phyloP scores from a whole-genome alignment of 2,797 vertebrate species.

The Setipinna tenuifilis region DNA sequence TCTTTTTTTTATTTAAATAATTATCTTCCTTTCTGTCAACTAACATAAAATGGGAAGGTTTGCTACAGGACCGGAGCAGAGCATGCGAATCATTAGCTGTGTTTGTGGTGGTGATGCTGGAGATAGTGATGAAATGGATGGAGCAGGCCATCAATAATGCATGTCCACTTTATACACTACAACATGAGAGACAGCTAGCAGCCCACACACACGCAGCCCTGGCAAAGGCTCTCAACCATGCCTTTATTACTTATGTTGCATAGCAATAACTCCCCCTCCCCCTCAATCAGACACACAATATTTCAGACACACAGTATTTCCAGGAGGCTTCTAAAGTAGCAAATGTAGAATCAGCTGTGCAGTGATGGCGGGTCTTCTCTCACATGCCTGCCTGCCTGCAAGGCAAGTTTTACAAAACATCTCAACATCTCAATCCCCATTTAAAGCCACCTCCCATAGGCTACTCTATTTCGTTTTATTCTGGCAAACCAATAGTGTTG shows the following conservation, averaged over 20 bases:
- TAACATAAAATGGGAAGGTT: not conserved
- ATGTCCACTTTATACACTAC: constrained; percentile 59
- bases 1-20: not conserved
- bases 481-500: not conserved
- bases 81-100: constrained; percentile 36
- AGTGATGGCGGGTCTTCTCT: not conserved
- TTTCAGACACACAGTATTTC: not conserved
- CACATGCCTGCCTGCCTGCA: not conserved
- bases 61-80: not conserved
- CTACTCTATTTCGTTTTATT: not conserved
- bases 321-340: not conserved
- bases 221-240: constrained; percentile 5
- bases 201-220: not conserved
- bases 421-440: not conserved
- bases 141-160: constrained; percentile 65
- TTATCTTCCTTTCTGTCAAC: not conserved
- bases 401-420: not conserved
- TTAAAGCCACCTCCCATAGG: not conserved
- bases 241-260: constrained; percentile 5
- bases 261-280: not conserved
- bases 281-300: not conserved
- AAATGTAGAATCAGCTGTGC: not conserved
- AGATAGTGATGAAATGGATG: constrained; percentile 23
- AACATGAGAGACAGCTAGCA: constrained; percentile 49
- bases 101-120: constrained; percentile 35